A percentile compares a stretch with the other conserved stretches of the same genome.
These are phyloP conservation scores for Ammodytes marinus DNA, from an alignment of 2,113 vertebrate species.

Conservation along the genomic window DNA sequence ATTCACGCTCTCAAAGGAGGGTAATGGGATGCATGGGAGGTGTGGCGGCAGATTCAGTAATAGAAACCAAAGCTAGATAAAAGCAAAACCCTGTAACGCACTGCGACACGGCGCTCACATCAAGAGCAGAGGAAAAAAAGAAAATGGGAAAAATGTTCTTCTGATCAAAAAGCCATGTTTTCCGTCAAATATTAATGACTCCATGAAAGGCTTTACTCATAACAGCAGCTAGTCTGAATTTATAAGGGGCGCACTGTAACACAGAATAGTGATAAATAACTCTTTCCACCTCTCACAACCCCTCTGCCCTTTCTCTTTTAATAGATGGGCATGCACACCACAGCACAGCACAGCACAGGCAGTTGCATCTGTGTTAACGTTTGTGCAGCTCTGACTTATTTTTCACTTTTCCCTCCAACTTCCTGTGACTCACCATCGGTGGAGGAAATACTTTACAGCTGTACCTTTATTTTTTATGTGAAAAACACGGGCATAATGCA, in stretches of 20 bases:
- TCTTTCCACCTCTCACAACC: constrained; percentile 43
- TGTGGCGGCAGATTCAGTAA: constrained; percentile 54
- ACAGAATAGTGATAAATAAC: constrained; percentile 78
- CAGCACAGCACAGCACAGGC: constrained; percentile 39
- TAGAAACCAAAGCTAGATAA: constrained; percentile 78
- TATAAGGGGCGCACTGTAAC: constrained; percentile 66
- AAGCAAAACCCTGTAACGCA: constrained; percentile 86
- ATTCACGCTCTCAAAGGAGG: constrained; percentile 41
- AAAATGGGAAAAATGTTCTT: constrained; percentile 79
- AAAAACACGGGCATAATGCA: constrained; percentile 81
- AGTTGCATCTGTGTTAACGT: constrained; percentile 37
- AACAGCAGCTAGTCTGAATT: constrained; percentile 78
- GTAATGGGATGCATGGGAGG: constrained; percentile 38
- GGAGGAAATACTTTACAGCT: constrained; percentile 84
- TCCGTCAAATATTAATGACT: constrained; percentile 86
- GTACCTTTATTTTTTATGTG: constrained; percentile 81
- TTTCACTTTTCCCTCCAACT: constrained; percentile 82
- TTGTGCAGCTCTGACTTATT: constrained; percentile 75
- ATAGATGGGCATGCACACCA: constrained; percentile 56
- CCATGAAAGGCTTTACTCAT: constrained; percentile 81
- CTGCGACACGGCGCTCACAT: constrained; percentile 79
- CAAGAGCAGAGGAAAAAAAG: constrained; percentile 68
- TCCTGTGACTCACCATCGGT: constrained; percentile 84
- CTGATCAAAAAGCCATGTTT: constrained; percentile 84
- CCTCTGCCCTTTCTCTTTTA: constrained; percentile 55